Evolutionary conservation across 2,888 invertebrate genomes (phyloP).

Genomic region (Julus scanicus): DNA sequence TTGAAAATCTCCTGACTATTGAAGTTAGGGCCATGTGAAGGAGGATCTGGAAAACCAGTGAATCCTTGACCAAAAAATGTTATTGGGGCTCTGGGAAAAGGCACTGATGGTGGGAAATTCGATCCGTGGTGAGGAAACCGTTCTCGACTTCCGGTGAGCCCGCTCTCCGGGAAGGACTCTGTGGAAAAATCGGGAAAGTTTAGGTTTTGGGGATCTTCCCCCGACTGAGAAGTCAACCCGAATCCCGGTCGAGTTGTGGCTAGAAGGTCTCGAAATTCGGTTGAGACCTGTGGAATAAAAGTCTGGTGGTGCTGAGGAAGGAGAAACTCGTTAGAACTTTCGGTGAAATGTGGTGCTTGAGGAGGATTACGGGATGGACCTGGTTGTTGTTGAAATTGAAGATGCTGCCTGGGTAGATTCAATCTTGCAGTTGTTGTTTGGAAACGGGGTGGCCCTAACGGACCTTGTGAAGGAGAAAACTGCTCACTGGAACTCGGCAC

Average conservation of each 20-base stretch:
- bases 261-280: neutral
- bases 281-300: neutral
- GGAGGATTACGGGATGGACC: too few species aligned
- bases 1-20: neutral
- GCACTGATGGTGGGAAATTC: conserved; percentile 36
- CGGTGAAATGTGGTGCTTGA: neutral
- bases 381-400: neutral
- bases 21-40: neutral
- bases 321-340: neutral
- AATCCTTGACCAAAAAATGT: conserved; percentile 30
- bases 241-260: neutral
- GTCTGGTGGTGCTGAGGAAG: neutral
- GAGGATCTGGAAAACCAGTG: neutral
- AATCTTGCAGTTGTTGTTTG: neutral
- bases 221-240: neutral
- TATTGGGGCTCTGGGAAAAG: conserved; percentile 4
- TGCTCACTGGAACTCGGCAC: neutral
- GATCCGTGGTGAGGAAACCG: neutral
- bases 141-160: neutral
- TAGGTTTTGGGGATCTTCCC: neutral
- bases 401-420: neutral
- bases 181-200: neutral
- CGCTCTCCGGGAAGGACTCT: neutral
- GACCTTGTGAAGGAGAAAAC: neutral
- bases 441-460: neutral